These are phyloP conservation scores for Acanthosepion lycidas DNA, from an alignment of 2,888 invertebrate species.

Conservation along the genomic window DNA sequence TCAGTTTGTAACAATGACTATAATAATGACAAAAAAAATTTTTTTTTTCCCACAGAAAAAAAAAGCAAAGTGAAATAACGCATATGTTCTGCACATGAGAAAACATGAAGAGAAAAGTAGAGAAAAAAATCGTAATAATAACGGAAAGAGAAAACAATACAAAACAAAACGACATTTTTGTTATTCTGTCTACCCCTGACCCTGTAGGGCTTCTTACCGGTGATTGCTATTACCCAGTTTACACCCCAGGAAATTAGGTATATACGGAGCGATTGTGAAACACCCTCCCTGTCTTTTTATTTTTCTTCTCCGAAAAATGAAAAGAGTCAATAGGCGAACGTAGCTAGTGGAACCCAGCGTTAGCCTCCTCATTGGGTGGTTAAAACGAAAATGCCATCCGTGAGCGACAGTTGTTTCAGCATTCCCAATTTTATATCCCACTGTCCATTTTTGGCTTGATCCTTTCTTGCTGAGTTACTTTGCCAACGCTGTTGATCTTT, in stretches of 20 bases:
- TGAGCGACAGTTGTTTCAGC: conserved; percentile 46
- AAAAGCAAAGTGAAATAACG: background rate
- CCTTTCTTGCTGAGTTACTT: background rate
- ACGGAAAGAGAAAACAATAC: background rate
- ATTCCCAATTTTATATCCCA: background rate
- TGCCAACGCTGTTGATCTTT: conserved; percentile 39
- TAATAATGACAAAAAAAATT: background rate
- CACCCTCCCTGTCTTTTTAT: background rate
- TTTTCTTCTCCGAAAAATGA: background rate
- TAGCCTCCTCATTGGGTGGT: conserved; percentile 36
- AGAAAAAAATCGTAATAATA: background rate
- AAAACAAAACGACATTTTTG: background rate
- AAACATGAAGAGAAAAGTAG: background rate
- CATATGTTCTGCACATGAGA: background rate
- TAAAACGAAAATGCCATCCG: conserved; percentile 41
- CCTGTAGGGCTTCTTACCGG: background rate
- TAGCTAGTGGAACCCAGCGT: conserved; percentile 17
- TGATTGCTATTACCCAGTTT: conserved; percentile 6
- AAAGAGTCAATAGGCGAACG: background rate
- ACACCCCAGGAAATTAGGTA: conserved; percentile 33
- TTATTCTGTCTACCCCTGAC: background rate
- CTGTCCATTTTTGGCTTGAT: background rate
- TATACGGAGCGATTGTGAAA: background rate
- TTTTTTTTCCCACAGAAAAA: background rate
- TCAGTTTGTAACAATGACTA: conserved; percentile 2